Conservation (phyloP, 2,797 vertebrate genomes). For the Mormyrops boulengeri region DNA sequence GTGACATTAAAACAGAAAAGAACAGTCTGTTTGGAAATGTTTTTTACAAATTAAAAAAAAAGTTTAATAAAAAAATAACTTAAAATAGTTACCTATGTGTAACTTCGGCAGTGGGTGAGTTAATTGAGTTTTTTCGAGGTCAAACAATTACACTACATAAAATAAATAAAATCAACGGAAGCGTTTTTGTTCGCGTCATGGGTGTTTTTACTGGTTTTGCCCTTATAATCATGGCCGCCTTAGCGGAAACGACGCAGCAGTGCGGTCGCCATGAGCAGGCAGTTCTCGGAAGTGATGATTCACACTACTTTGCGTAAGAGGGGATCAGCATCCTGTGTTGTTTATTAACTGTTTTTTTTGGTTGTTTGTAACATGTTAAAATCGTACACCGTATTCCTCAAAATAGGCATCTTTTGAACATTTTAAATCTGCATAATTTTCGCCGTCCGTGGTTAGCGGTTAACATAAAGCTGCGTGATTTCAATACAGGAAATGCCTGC, state of each 20-base stretch:
- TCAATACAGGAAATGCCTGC: background rate
- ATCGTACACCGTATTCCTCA: background rate
- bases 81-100: background rate
- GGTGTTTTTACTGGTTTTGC: background rate
- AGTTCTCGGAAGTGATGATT: constrained; percentile 15
- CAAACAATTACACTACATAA: background rate
- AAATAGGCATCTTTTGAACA: background rate
- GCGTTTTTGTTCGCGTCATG: background rate
- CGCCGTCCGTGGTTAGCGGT: background rate
- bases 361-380: background rate
- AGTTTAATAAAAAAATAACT: too few relatives aligned
- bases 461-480: background rate
- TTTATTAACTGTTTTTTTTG: background rate
- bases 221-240: constrained; percentile 42
- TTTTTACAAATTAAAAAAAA: background rate
- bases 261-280: background rate
- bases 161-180: background rate
- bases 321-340: background rate
- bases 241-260: background rate
- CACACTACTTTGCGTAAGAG: background rate
- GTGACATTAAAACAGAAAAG: background rate
- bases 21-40: background rate
- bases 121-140: background rate
- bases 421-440: background rate
- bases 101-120: background rate